Base-by-base conservation (phyloP, 2,888 invertebrate species). In the Petrolisthes cinctipes region DNA sequence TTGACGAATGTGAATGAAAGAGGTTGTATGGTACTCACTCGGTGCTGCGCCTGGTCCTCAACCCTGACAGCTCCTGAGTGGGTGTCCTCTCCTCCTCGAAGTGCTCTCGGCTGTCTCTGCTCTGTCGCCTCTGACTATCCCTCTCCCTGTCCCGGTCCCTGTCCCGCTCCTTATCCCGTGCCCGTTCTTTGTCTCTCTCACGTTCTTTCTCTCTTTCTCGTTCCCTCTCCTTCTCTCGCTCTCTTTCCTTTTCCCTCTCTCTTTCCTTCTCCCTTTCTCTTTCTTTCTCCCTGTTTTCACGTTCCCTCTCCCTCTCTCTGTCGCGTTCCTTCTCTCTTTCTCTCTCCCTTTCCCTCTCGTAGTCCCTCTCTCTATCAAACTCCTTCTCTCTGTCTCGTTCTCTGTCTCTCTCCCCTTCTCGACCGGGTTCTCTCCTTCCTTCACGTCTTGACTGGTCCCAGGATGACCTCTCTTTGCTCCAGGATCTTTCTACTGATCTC, bases 31-130 rank as follows among this genome's bases (percentile, higher is more conserved):
- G 20, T 23, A 82, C 82, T 82, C 68, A 82, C 82, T 82, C 82
- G 4, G 81, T 61, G 9, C 7, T 53, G 9, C 57, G 82, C 17
- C 82, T 37, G 20, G 20, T 17, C 53, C 82, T 81, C 6, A 53
- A n/a, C 14, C 37, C 68, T 4, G 82, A 68, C 51, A 82, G 53
- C 1, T 71, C 71, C 20, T 71, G 71, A 6, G 20, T 20, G 20
- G 71, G 1, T 6, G 11, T 71, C 71, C 71, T 85, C 7, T 87
- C 89, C 61, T 90, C 90, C 73, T 90, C 89, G 54, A 89, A 76
- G 6, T 85, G 83, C 37, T 90, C 90, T 37, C 90, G 84, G 57
- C 90, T 89, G 20, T 89, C 87, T 14, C 88, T 82, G 54, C 86
- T 86, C 4, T 85, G 87, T 37, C 88, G 85, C 54, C 80, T 71